These are phyloP conservation scores for Urocitellus parryii DNA, from an alignment of 2,113 vertebrate species.

Conservation along the genomic window DNA sequence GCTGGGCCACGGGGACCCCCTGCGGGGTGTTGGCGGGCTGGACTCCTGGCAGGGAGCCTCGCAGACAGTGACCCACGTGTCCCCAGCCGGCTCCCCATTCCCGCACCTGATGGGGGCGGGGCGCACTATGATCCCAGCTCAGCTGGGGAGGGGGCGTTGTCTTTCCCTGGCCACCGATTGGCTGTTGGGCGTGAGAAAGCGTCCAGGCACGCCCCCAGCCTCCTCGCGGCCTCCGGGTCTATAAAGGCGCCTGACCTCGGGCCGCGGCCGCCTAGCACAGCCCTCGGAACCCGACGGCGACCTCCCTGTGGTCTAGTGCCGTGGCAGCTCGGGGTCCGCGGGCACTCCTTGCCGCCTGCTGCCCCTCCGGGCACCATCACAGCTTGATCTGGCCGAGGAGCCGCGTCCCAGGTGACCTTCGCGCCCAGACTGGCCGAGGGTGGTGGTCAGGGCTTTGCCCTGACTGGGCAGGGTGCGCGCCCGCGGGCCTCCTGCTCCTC, in stretches of 20 bases:
- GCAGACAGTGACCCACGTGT: neutral
- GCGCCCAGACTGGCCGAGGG: accelerated
- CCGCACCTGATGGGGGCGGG: constrained; percentile 85
- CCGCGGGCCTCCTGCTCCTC: accelerated
- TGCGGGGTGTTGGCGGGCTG: constrained; percentile 38
- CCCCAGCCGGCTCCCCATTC: constrained; percentile 64
- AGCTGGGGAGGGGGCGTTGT: constrained; percentile 84
- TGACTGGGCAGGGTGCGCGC: neutral
- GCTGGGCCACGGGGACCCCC: neutral
- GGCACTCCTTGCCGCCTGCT: neutral
- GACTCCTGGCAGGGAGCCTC: neutral
- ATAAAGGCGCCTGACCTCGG: neutral
- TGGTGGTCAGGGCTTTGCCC: neutral
- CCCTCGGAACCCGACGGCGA: no score
- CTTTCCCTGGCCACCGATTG: constrained; percentile 82
- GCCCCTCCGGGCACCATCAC: constrained; percentile 76
- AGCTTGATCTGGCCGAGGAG: constrained; percentile 83
- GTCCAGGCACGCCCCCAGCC: neutral
- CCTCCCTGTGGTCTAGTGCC: neutral
- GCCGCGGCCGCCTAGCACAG: neutral
- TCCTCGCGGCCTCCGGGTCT: constrained; percentile 66
- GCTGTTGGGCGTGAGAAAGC: constrained; percentile 89
- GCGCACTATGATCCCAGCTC: constrained; percentile 82
- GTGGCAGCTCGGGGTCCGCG: neutral
- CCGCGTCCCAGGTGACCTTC: accelerated